Evolutionary conservation across 2,113 vertebrate genomes (phyloP).

Genomic region (Oncorhynchus masou): DNA sequence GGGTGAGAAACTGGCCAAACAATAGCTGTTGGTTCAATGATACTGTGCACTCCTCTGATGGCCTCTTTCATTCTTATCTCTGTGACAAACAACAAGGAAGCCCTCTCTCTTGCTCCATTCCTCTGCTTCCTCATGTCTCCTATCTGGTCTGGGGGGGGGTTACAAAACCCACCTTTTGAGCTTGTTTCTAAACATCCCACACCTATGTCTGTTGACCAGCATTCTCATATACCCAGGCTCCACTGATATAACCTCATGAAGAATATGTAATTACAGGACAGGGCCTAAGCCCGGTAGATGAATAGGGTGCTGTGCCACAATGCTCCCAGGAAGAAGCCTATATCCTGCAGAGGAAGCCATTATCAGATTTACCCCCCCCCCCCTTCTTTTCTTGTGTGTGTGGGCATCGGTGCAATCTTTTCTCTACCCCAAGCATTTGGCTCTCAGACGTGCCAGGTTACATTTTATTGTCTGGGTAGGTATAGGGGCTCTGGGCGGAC

Average conservation of each 20-base stretch:
- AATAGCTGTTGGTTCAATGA: not conserved
- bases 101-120: not conserved
- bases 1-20: not conserved
- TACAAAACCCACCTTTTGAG: not conserved
- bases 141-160: not conserved
- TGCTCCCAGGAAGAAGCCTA: not conserved
- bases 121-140: not conserved
- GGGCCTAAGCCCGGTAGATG: not conserved
- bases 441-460: constrained; percentile 45
- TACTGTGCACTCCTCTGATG: not conserved
- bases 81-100: not conserved
- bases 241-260: not conserved
- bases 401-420: not conserved
- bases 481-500: not conserved
- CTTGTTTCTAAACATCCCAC: constrained; percentile 1
- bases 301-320: not conserved
- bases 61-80: constrained; percentile 3
- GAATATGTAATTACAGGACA: constrained; percentile 14
- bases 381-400: too few species aligned
- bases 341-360: not conserved
- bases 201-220: not conserved
- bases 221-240: not conserved
- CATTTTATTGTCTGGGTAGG: constrained; percentile 30
- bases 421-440: not conserved
- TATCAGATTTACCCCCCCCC: not conserved